Evolutionary conservation across 92 coral and sea anemone genomes (phyloP).

Genomic region (Siderastrea radians): DNA sequence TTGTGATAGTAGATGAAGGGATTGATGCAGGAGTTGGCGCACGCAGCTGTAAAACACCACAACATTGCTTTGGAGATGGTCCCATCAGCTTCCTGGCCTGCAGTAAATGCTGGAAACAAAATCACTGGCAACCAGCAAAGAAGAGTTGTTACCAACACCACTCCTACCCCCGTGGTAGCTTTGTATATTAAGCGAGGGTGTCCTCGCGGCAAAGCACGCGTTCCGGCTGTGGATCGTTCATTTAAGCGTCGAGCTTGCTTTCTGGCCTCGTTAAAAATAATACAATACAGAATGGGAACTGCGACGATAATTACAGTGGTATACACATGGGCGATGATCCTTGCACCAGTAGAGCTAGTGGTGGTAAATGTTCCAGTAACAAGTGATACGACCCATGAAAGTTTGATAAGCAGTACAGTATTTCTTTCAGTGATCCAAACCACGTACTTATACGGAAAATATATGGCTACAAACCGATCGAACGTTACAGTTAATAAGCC

Average conservation of each 20-base stretch:
- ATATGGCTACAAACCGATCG: conserved; percentile 40
- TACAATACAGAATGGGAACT: conserved; percentile 11
- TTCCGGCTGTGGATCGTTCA: background rate
- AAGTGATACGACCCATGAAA: conserved; percentile 20
- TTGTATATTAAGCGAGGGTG: background rate
- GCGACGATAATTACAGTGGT: conserved; percentile 1
- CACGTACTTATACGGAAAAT: conserved; percentile 28
- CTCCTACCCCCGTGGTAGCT: conserved; percentile 34
- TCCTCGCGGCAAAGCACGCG: background rate
- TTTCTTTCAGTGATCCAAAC: conserved; percentile 22
- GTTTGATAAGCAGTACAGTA: background rate
- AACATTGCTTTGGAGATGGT: background rate
- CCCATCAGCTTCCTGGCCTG: background rate
- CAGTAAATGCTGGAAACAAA: background rate
- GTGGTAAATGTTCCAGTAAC: background rate
- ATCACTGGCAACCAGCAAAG: conserved; percentile 28
- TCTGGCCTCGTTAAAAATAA: conserved; percentile 23
- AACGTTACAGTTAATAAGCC: conserved; percentile 29
- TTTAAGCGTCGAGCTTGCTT: conserved; percentile 12
- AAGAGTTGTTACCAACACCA: conserved; percentile 32
- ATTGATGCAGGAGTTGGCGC: conserved; percentile 31
- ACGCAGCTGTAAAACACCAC: conserved; percentile 4
- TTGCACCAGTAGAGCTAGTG: background rate
- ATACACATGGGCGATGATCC: background rate
- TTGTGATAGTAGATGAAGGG: conserved; percentile 39